Percentiles rank a stretch among this genome's conserved stretches.
These are phyloP conservation scores for Patella ulyssiponensis DNA, from an alignment of 2,888 invertebrate species.

Conservation along the genomic window DNA sequence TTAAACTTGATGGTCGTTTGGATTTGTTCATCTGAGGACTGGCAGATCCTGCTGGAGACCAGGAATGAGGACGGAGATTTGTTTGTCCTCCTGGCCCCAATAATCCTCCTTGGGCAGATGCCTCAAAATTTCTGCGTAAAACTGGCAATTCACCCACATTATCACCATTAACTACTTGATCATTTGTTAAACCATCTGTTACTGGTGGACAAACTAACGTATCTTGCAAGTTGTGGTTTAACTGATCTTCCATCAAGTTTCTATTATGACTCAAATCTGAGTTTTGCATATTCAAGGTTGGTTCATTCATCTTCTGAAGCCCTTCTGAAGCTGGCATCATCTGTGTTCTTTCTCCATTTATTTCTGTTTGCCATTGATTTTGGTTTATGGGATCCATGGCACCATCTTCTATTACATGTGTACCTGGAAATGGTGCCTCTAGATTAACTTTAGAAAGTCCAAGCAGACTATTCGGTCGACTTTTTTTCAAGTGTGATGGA, in stretches of 20 bases:
- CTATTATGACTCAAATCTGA: background rate
- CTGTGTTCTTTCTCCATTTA: background rate
- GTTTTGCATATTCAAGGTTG: background rate
- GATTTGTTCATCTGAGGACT: conserved; percentile 41
- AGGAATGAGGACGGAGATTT: conserved; percentile 47
- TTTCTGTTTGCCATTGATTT: background rate
- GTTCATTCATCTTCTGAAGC: background rate
- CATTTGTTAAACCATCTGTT: conserved; percentile 4
- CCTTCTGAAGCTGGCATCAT: conserved; percentile 4
- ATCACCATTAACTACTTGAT: conserved; percentile 6
- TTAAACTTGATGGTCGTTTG: conserved; percentile 69
- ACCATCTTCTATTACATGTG: conserved; percentile 12
- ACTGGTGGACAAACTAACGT: background rate
- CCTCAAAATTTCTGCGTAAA: conserved; percentile 32
- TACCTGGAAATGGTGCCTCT: conserved; percentile 34
- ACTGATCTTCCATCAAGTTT: background rate
- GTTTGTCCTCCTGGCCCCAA: conserved; percentile 20
- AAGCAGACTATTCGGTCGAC: conserved; percentile 57
- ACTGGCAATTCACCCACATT: conserved; percentile 32
- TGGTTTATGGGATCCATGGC: background rate
- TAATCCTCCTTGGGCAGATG: conserved; percentile 17
- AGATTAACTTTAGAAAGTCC: conserved; percentile 59
- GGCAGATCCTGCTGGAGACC: conserved; percentile 43
- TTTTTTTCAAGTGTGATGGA: conserved; percentile 45
- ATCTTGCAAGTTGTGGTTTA: background rate